Conservation (phyloP, 2,113 vertebrate species). For the Trichechus manatus region DNA sequence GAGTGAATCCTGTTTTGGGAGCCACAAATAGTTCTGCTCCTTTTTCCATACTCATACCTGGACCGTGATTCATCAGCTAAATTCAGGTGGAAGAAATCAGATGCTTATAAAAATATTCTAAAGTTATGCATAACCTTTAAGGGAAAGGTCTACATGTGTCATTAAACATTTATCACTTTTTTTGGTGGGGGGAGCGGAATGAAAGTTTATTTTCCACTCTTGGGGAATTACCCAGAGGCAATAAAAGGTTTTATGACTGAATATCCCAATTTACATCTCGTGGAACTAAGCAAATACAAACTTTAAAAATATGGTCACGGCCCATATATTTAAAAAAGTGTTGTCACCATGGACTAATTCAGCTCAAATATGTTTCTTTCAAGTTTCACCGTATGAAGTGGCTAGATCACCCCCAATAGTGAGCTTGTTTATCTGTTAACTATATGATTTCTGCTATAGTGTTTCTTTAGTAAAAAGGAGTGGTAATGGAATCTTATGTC, state of each 20-base stretch:
- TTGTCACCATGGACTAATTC: constrained; percentile 32
- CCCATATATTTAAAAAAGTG: constrained; percentile 75
- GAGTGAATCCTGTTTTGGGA: neutral
- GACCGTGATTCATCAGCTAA: neutral
- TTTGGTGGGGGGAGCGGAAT: neutral
- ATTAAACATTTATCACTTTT: constrained; percentile 80
- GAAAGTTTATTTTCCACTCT: constrained; percentile 72
- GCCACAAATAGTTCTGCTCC: neutral
- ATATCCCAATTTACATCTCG: constrained; percentile 74
- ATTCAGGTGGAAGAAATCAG: constrained; percentile 69
- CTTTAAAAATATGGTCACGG: constrained; percentile 71
- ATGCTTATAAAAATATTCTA: constrained; percentile 57
- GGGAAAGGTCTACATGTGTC: constrained; percentile 65
- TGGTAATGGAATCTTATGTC: neutral
- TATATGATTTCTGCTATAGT: constrained; percentile 8
- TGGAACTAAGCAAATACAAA: constrained; percentile 78
- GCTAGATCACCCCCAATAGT: neutral
- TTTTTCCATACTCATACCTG: constrained; percentile 28
- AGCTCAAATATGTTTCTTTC: constrained; percentile 52
- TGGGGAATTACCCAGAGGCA: constrained; percentile 75
- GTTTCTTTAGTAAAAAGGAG: constrained; percentile 35
- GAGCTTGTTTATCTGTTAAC: neutral
- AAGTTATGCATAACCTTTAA: constrained; percentile 59
- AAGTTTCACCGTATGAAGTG: neutral
- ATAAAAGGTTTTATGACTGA: constrained; percentile 73